phyloP scores from a whole-genome alignment of 2,888 invertebrate species.

The Nudaria mundana region DNA sequence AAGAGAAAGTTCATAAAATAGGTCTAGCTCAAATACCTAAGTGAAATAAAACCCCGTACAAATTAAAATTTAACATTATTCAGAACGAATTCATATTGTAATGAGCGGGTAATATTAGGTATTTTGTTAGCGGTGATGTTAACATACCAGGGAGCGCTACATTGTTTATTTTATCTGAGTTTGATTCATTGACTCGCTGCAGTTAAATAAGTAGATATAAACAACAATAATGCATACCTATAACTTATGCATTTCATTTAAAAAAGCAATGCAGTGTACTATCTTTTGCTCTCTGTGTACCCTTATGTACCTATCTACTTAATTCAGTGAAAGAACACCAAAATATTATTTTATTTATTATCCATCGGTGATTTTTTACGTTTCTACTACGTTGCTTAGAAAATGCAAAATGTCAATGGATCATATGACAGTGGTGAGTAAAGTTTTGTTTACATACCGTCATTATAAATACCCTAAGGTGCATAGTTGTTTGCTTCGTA shows the following conservation, averaged over 20 bases:
- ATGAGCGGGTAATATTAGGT: no score
- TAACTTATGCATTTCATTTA: constrained; percentile 22
- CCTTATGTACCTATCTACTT: constrained; percentile 31
- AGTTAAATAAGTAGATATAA: constrained; percentile 5
- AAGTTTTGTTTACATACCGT: constrained; percentile 44
- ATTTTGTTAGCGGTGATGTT: constrained; percentile 23
- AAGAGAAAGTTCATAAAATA: no score
- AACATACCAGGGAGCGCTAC: no score
- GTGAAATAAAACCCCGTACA: no score
- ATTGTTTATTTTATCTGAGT: constrained; percentile 33
- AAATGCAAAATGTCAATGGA: constrained; percentile 68
- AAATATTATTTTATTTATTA: constrained; percentile 4
- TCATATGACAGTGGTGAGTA: constrained; percentile 73
- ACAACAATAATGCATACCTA: constrained; percentile 4
- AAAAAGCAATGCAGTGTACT: constrained; percentile 39
- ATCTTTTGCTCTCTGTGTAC: constrained; percentile 37
- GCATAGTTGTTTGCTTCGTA: constrained; percentile 38
- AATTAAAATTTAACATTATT: no score
- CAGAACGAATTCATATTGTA: no score
- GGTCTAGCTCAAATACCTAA: no score
- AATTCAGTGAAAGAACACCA: constrained; percentile 20
- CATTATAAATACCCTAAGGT: constrained; percentile 35
- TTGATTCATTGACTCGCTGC: constrained; percentile 22
- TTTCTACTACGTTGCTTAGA: constrained; percentile 4
- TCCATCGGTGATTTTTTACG: background rate